A percentile compares a stretch with the other conserved stretches of the same genome.
Evolutionary conservation across 2,113 vertebrate genomes (phyloP).

Genomic region (Sorex fumeus): DNA sequence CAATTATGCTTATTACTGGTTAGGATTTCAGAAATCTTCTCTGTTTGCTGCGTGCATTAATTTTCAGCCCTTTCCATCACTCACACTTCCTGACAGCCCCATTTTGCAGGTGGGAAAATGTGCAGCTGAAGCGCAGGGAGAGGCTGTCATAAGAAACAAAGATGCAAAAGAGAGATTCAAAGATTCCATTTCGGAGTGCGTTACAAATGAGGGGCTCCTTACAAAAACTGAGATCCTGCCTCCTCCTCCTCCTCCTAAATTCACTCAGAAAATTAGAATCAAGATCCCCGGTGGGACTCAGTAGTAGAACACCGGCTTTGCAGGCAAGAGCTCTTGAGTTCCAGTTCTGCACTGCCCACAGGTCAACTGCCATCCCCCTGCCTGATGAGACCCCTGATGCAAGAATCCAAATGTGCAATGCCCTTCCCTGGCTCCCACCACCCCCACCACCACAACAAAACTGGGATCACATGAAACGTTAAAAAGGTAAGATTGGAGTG

Average conservation of each 20-base stretch:
- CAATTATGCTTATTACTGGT: conserved; percentile 85
- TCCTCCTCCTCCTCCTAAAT: neutral
- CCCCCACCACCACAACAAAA: neutral
- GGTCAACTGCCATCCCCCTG: no score
- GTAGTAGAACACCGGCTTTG: no score
- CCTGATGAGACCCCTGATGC: no score
- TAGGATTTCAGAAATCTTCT: conserved; percentile 81
- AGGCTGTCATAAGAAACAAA: neutral
- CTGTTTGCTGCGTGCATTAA: conserved; percentile 77
- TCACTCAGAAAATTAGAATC: no score
- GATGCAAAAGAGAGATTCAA: neutral
- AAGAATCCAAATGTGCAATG: neutral
- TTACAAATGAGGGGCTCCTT: conserved; percentile 28
- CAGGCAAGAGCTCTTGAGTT: no score
- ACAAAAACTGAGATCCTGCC: neutral
- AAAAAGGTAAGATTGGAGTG: neutral
- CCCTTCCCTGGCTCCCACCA: neutral
- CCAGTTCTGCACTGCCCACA: no score
- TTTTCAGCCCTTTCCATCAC: conserved; percentile 72
- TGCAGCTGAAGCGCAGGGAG: neutral
- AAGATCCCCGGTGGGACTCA: no score
- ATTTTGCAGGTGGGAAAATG: conserved; percentile 73
- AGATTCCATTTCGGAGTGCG: neutral
- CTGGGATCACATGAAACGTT: neutral
- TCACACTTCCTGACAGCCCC: conserved; percentile 78